phyloP scores from a whole-genome alignment of 2,797 vertebrate species.

The Spatula versicolor region DNA sequence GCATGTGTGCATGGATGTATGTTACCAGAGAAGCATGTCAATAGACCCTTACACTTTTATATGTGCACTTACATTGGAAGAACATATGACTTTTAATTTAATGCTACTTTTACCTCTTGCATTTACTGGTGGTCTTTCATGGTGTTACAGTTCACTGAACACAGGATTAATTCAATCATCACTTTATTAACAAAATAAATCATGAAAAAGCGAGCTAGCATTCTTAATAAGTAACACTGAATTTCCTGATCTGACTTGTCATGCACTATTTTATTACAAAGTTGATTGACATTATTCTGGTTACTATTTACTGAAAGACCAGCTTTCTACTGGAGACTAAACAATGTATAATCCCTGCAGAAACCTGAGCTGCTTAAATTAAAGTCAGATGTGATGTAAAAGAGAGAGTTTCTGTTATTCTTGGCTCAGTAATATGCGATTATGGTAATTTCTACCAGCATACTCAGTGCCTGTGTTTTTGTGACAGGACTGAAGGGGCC shows the following conservation, averaged over 20 bases:
- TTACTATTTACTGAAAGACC: constrained; percentile 29
- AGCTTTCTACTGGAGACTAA: constrained; percentile 49
- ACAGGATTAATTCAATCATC: not conserved
- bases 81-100: not conserved
- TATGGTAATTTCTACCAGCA: constrained; percentile 34
- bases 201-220: not conserved
- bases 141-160: not conserved
- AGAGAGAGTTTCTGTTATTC: constrained; percentile 46
- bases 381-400: constrained; percentile 30
- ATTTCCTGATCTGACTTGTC: not conserved
- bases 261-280: not conserved
- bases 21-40: not conserved
- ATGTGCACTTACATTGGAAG: not conserved
- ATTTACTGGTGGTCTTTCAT: not conserved
- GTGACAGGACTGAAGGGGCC: constrained; percentile 17
- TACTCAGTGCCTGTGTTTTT: constrained; percentile 7
- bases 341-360: constrained; percentile 29
- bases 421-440: constrained; percentile 34
- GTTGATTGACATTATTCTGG: constrained; percentile 29
- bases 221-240: not conserved
- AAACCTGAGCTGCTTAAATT: constrained; percentile 37
- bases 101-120: not conserved
- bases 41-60: not conserved
- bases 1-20: rapidly evolving
- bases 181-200: constrained; percentile 3